phyloP scores from a whole-genome alignment of 2,888 invertebrate genomes.

The Trissoscelio sp. region DNA sequence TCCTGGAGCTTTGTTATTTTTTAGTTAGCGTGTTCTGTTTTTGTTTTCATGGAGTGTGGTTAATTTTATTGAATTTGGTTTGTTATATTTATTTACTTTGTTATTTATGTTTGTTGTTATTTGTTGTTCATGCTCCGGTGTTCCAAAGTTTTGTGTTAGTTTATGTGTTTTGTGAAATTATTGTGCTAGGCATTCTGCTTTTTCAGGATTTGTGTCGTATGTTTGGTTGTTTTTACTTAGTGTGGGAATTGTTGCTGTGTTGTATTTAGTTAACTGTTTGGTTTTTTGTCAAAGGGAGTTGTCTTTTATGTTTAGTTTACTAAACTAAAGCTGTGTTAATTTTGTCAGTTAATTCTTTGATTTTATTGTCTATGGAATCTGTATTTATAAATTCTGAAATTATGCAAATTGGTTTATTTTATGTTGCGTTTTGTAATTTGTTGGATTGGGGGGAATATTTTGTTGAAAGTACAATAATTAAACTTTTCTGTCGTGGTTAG shows the following conservation, averaged over 20 bases:
- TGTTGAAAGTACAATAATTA: too few species aligned
- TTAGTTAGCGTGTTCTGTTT: background rate
- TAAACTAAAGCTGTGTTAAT: too few species aligned
- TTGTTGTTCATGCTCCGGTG: too few species aligned
- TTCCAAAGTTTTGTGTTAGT: background rate
- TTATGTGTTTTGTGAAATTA: background rate
- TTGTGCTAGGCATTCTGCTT: background rate
- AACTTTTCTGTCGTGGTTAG: too few species aligned
- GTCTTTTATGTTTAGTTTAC: background rate
- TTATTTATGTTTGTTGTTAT: background rate
- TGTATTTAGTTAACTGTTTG: background rate
- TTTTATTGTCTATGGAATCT: too few species aligned
- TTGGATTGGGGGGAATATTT: too few species aligned
- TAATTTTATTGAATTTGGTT: background rate
- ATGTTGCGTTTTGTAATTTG: too few species aligned
- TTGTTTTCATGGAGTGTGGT: conserved; percentile 6
- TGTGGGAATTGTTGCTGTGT: too few species aligned
- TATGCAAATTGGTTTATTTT: too few species aligned
- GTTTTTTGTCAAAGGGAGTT: background rate
- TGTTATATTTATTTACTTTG: background rate
- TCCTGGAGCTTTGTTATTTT: conserved; percentile 29
- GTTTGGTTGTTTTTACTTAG: background rate
- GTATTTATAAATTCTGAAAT: too few species aligned
- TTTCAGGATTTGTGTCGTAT: background rate
- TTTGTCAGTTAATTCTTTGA: too few species aligned